Evolutionary conservation across 2,888 invertebrate genomes (phyloP).

Genomic region (Hemaris fuciformis): DNA sequence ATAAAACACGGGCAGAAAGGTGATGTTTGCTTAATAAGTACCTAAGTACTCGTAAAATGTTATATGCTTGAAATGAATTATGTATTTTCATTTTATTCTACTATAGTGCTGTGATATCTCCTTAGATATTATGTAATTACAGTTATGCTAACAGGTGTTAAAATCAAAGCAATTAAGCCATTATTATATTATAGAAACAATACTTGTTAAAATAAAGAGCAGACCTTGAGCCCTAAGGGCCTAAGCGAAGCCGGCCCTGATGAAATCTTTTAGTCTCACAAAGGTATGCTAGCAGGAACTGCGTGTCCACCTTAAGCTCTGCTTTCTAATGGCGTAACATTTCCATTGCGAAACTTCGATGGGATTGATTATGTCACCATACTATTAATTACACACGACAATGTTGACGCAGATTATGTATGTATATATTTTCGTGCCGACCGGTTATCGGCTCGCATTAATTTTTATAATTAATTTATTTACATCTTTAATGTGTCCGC

Average conservation of each 20-base stretch:
- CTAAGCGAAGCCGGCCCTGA: slow-evolving; percentile 30
- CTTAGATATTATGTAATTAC: too few species aligned
- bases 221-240: not conserved
- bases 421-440: slow-evolving; percentile 7
- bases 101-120: too few species aligned
- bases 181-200: too few species aligned
- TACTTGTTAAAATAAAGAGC: not conserved
- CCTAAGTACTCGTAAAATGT: too few species aligned
- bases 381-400: slow-evolving; percentile 63
- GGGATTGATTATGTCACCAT: slow-evolving; percentile 68
- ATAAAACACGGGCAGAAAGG: too few species aligned
- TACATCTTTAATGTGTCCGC: slow-evolving; percentile 6
- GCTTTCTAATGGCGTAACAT: slow-evolving; percentile 77
- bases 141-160: too few species aligned
- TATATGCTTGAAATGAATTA: too few species aligned
- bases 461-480: slow-evolving; percentile 10
- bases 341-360: slow-evolving; percentile 63
- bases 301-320: slow-evolving; percentile 49
- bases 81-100: too few species aligned
- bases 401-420: slow-evolving; percentile 37
- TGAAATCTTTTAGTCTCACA: slow-evolving; percentile 49
- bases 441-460: slow-evolving; percentile 5
- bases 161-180: too few species aligned
- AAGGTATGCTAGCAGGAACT: slow-evolving; percentile 70
- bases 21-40: too few species aligned